Percentiles rank a stretch among this genome's conserved stretches.
Conservation (phyloP, 2,888 invertebrate genomes). For the Hirtodrosophila confusa region DNA sequence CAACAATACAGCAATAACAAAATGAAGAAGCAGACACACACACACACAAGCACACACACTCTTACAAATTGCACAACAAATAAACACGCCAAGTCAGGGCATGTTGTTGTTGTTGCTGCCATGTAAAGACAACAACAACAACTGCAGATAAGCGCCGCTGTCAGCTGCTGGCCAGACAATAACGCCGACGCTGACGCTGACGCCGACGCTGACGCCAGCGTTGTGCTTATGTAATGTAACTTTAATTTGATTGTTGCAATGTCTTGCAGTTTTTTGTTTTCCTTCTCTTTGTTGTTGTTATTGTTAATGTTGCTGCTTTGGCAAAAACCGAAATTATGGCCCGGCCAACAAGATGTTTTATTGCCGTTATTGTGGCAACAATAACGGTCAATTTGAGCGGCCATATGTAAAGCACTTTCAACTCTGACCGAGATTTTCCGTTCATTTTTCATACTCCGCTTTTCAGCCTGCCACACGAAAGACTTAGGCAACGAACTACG, state of each 20-base stretch:
- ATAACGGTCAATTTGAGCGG: conserved; percentile 39
- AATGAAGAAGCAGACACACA: conserved; percentile 50
- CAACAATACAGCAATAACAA: conserved; percentile 42
- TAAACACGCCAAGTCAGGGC: conserved; percentile 67
- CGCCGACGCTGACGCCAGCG: conserved; percentile 16
- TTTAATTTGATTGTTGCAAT: conserved; percentile 80
- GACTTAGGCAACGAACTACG: conserved; percentile 76
- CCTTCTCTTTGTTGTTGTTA: background rate
- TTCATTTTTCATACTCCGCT: conserved; percentile 17
- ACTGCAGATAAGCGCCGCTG: conserved; percentile 22
- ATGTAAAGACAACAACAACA: conserved; percentile 33
- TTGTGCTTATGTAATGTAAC: conserved; percentile 71
- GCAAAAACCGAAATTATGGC: conserved; percentile 64
- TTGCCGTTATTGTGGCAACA: conserved; percentile 18
- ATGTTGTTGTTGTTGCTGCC: conserved; percentile 14
- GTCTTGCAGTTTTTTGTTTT: conserved; percentile 71
- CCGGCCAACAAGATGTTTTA: conserved; percentile 20
- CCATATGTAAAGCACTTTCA: conserved; percentile 63
- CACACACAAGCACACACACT: conserved; percentile 24
- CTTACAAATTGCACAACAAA: conserved; percentile 71
- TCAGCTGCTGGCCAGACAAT: conserved; percentile 19
- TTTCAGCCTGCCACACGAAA: conserved; percentile 40
- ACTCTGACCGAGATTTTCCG: conserved; percentile 68
- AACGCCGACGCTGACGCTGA: conserved; percentile 1
- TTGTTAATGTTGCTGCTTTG: conserved; percentile 32